Base-by-base conservation (phyloP, 2,888 invertebrate genomes). In the Podabrus alpinus region DNA sequence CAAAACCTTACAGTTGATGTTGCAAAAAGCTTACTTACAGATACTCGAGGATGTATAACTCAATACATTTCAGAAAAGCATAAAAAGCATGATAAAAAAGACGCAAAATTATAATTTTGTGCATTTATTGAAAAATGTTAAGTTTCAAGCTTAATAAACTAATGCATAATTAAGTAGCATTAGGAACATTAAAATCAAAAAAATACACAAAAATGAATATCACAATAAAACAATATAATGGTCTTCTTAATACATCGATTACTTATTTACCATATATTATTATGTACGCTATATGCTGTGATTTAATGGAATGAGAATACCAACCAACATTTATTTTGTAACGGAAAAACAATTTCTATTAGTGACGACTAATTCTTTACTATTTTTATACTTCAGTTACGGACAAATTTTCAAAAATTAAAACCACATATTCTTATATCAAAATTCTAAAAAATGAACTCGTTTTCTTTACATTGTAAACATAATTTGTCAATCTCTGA, bases 181-280 rank as follows among this genome's bases (percentile, higher is more conserved):
- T 67, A 24, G 67, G 67, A 67, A 67, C 29, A 29, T 68, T 19
- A 64, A 19, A 64, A 71, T 66, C 60, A 79, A 78, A 81, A 77
- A 81, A 82, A 79, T 79, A 81, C 79, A 78, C 79, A 80, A 79
- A 79, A 80, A 81, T 73, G 82, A 82, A 81, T 83, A 83, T 84
- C 84, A 83, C 84, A 83, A 83, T 84, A 84, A 84, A 84, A 84
- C 83, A 84, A 83, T 84, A 83, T 83, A 83, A 84, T 84, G 83
- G 83, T 84, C 83, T 84, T 83, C 81, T 82, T 82, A 82, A 84
- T 85, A 86, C 86, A 86, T 84, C 84, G 82, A 86, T 82, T 85
- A 81, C 79, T 84, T 84, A 77, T 74, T 73, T 74, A 78, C 77
- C 78, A 80, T 80, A 79, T 78, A 80, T 78, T 45, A 79, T 80